Evolutionary conservation across 2,797 vertebrate species (phyloP).

Genomic region (Mormyrops boulengeri): DNA sequence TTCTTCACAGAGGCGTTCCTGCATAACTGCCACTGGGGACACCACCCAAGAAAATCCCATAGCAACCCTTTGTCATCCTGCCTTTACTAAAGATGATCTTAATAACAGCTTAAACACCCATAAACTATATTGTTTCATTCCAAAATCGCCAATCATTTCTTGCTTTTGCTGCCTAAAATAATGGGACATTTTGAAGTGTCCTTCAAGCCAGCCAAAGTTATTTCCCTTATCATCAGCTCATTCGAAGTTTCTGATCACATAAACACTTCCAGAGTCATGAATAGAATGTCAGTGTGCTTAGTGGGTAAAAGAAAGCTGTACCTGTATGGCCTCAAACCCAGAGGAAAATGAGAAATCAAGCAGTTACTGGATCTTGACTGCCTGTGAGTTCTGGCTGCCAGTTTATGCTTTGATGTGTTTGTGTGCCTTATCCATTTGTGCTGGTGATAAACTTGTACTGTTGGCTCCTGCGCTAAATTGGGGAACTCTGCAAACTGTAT

Average conservation of each 20-base stretch:
- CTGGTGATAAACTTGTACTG: conserved; percentile 10
- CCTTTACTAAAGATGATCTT: background rate
- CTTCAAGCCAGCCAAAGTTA: background rate
- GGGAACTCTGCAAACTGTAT: background rate
- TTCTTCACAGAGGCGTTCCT: background rate
- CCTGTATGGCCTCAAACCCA: background rate
- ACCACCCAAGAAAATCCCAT: background rate
- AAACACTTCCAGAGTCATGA: background rate
- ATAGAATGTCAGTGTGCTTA: background rate
- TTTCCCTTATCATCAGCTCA: conserved; percentile 1
- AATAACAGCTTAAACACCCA: background rate
- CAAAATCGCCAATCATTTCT: background rate
- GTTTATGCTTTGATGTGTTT: conserved; percentile 11
- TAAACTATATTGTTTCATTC: conserved; percentile 11
- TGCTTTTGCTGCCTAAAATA: conserved; percentile 17
- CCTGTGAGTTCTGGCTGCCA: background rate
- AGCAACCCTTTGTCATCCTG: background rate
- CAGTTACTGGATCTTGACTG: background rate
- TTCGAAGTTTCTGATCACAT: background rate
- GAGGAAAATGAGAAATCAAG: background rate
- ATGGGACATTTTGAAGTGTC: conserved; percentile 8
- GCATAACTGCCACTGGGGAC: background rate
- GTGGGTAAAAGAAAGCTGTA: background rate
- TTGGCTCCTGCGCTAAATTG: background rate
- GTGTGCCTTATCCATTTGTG: conserved; percentile 12